Evolutionary conservation across 2,113 vertebrate genomes (phyloP), one percentile per base, ranked within the genome.

Genomic region (Phocoena sinus): DNA sequence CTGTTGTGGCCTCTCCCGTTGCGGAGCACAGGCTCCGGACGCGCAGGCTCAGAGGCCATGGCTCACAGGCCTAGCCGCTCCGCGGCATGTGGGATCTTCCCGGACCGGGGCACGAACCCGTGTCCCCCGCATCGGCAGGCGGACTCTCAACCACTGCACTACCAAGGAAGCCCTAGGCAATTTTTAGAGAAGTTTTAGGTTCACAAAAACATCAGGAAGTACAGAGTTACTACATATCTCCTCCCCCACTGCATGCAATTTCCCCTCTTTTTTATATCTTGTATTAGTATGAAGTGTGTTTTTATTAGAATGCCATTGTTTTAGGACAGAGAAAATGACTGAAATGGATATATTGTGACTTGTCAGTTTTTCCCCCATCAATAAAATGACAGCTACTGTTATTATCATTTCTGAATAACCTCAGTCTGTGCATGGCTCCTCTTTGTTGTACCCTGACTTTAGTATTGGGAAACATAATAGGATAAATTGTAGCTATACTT

Each of bases 331-430:
- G 73, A 79, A 96, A 93, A 74, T 83, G 82, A 8, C 47, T 74
- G 62, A 95, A 91, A 68, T 94, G 47, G 91, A 68, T 85, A 20
- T 33, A 36, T 84, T 53, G 28, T 87, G 21, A 93, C 63, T 76
- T 97, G 36, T 89, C 38, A 93, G 3, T 94, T 58, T 86, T 77
- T 71, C 20, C 70, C 70, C n/a, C 36, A 58, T 11, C 70, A 88
- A 36, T 96, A 97, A 94, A 97, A 92, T 71, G 76, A 68, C 47
- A 80, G 21, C 53, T 84, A 20, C n/a, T 82, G 96, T 74, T 84
- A 41, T 94, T 70, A 53, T 77, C 6, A 76, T 70, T 84, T 95
- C 70, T 82, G 28, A 71, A 80, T 95, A 94, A 56, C 31, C 15
- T 71, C 13, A 44, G 4, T 47, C 33, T 82, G 21, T 94, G 4